Evolutionary conservation across 2,113 vertebrate species (phyloP), one percentile per base, ranked within the genome.

Genomic region (Micronycteris hirsuta): DNA sequence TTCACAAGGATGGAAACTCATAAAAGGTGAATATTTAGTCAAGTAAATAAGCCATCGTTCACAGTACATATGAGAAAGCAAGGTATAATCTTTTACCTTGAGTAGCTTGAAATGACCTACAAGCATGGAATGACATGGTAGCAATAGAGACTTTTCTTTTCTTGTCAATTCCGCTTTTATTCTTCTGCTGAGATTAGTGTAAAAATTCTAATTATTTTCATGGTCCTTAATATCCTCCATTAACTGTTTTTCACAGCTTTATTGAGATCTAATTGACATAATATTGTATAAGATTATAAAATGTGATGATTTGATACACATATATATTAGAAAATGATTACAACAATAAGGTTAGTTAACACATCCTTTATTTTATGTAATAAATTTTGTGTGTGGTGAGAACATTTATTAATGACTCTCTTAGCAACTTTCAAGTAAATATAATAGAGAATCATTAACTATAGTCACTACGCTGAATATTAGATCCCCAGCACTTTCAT

Each of bases 1-100:
- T 96, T 58, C 96, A 82, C 61, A 61, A 78, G 65, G 22, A 83
- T 91, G 58, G 68, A 74, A 81, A 95, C 22, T 77, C 63, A 84
- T 22, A 36, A 33, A 87, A 58, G 49, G 15, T 77, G 19, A 67
- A 41, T 54, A 31, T 10, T 89, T 56, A 86, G 65, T 89, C 74
- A 76, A 65, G 81, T 43, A 83, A 71, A 70, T 78, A 82, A 94
- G 36, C 20, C 31, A 80, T 78, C 36, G 67, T 49, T 68, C 33
- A 61, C 45, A 36, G 67, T 14, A 36, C 41, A 36, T 63, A 11
- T 28, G 56, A 74, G 81, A 88, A 81, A 71, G 31, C 41, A 74
- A 45, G 43, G 31, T 10, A 41, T 26, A 49, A 22, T 20, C 11
- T 80, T 80, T 80, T 16, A 31, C 49, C 19, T 41, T 73, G 41